Percentiles rank a stretch among this genome's conserved stretches.
These are phyloP conservation scores for Entomyzon cyanotis DNA, from an alignment of 2,113 vertebrate species.

Conservation along the genomic window DNA sequence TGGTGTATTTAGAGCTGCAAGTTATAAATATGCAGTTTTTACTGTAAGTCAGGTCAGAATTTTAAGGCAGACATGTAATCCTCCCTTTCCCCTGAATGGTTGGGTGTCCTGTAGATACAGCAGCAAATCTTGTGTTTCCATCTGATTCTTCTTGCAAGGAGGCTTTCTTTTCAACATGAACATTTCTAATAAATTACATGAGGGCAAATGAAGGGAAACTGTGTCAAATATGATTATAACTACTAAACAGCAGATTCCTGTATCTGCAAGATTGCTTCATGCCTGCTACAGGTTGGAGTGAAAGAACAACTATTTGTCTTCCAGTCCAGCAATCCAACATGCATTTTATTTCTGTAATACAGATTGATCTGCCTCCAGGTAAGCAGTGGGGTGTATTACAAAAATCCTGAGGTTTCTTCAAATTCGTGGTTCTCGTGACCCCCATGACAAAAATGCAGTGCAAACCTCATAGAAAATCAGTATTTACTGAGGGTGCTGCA, in stretches of 20 bases:
- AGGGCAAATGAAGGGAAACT: neutral
- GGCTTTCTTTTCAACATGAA: neutral
- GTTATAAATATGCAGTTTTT: neutral
- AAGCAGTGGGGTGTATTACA: neutral
- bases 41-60: neutral
- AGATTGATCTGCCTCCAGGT: neutral
- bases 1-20: neutral
- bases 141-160: neutral
- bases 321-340: neutral
- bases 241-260: neutral
- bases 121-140: neutral
- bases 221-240: neutral
- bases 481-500: neutral
- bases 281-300: neutral
- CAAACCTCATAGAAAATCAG: neutral
- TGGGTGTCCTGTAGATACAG: neutral
- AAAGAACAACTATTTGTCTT: neutral
- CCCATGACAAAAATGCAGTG: neutral
- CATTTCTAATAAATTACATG: neutral
- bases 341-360: neutral
- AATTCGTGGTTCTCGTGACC: neutral
- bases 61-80: neutral
- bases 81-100: neutral
- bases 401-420: neutral
- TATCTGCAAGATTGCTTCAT: neutral